phyloP scores from a whole-genome alignment of 2,797 vertebrate species.

The Ctenopoma multispine region DNA sequence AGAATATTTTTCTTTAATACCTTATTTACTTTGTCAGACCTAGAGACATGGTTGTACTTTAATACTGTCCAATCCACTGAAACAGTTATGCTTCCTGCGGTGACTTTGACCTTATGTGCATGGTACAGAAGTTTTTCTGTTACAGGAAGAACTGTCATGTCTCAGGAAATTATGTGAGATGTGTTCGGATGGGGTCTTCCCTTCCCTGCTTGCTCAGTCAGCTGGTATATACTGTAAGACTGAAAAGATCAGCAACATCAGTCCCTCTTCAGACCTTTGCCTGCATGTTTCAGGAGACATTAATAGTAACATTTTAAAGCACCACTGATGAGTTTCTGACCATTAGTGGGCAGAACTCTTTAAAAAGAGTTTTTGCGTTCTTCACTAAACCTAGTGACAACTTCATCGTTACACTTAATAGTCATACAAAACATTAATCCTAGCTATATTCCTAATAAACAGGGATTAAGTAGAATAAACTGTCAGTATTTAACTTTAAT shows the following conservation, averaged over 20 bases:
- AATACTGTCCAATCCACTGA: slow-evolving; percentile 14
- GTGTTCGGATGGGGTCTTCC: slow-evolving; percentile 43
- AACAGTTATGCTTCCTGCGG: neutral
- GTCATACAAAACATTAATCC: neutral
- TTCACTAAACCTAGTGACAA: too few relatives aligned
- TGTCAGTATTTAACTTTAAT: too few relatives aligned
- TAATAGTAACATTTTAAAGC: neutral
- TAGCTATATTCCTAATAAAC: neutral
- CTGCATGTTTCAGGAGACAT: neutral
- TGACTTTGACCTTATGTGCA: neutral
- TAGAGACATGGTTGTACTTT: slow-evolving; percentile 17
- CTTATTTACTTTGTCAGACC: slow-evolving; percentile 7
- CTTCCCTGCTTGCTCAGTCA: slow-evolving; percentile 13
- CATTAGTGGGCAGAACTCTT: neutral
- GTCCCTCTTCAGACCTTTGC: slow-evolving; percentile 3
- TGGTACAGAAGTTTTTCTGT: slow-evolving; percentile 1
- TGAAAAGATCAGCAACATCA: slow-evolving; percentile 21
- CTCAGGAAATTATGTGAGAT: slow-evolving; percentile 56
- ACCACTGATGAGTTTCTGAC: neutral
- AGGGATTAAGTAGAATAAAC: neutral
- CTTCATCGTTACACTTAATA: neutral
- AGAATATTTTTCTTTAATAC: slow-evolving; percentile 2
- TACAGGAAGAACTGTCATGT: slow-evolving; percentile 50
- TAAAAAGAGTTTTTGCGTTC: neutral
- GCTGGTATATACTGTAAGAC: slow-evolving; percentile 25